phyloP scores from a whole-genome alignment of 2,797 vertebrate genomes.

The Potorous gilbertii region DNA sequence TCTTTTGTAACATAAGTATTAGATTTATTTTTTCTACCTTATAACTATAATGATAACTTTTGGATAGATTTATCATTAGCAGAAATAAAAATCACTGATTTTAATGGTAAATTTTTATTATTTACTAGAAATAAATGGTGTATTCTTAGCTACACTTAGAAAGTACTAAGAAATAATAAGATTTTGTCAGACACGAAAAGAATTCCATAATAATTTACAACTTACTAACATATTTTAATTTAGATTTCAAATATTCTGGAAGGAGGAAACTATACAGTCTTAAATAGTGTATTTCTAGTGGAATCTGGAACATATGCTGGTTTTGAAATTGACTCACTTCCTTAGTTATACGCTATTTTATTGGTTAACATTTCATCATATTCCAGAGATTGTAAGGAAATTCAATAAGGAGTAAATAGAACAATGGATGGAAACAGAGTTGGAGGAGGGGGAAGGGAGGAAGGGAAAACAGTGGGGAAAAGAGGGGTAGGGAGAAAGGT shows the following conservation, averaged over 20 bases:
- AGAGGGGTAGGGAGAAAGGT: neutral
- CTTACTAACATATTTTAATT: neutral
- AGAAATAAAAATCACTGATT: conserved; percentile 35
- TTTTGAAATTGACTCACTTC: neutral
- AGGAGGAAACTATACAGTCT: neutral
- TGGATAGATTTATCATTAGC: neutral
- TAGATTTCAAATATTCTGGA: neutral
- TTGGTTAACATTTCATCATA: neutral
- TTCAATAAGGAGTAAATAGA: neutral
- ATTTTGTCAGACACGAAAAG: neutral
- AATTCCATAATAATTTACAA: neutral
- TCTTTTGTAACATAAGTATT: neutral
- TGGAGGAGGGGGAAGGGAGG: neutral
- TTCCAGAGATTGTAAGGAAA: neutral
- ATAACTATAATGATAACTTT: conserved; percentile 28
- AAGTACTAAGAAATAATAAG: conserved; percentile 22
- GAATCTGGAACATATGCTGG: neutral
- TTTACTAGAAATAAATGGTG: neutral
- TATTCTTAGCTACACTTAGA: neutral
- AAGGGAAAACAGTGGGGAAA: neutral
- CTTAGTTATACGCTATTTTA: neutral
- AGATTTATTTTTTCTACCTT: conserved; percentile 10
- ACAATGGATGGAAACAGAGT: neutral
- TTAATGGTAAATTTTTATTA: neutral
- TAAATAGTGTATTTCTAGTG: neutral